A percentile compares a stretch with the other conserved stretches of the same genome.
Evolutionary conservation across 2,888 invertebrate genomes (phyloP).

Genomic region (Morpho helenor): DNA sequence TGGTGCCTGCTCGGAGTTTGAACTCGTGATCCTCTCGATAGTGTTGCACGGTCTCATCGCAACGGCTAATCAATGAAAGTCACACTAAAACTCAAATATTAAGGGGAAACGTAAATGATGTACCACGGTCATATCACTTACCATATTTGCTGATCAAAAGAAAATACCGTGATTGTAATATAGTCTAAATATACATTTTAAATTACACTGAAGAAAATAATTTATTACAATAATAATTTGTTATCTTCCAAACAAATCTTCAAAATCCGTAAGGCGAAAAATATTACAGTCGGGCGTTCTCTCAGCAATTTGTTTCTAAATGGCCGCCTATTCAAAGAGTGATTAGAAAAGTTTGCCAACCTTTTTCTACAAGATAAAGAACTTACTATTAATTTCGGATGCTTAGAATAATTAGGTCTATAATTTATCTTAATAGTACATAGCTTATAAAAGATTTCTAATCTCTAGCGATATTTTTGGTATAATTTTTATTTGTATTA

Average conservation of each 20-base stretch:
- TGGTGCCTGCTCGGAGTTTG: too few species aligned
- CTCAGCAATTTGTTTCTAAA: slow-evolving; percentile 57
- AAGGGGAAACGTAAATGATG: too few species aligned
- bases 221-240: neutral
- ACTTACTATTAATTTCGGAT: slow-evolving; percentile 14
- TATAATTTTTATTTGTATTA: too few species aligned
- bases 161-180: too few species aligned
- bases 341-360: slow-evolving; percentile 54
- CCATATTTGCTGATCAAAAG: too few species aligned
- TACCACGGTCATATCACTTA: too few species aligned
- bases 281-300: slow-evolving; percentile 39
- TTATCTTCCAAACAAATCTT: slow-evolving; percentile 12
- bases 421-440: neutral
- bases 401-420: slow-evolving; percentile 4
- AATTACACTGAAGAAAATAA: too few species aligned
- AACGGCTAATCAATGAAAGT: too few species aligned
- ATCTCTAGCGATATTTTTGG: neutral
- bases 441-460: neutral
- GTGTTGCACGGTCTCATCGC: too few species aligned
- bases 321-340: slow-evolving; percentile 51
- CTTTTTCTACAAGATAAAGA: slow-evolving; percentile 13
- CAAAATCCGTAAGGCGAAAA: slow-evolving; percentile 11
- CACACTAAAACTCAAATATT: too few species aligned
- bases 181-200: too few species aligned
- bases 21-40: too few species aligned